These are phyloP conservation scores for Cryptophagus acutangulus DNA, from an alignment of 2,888 invertebrate genomes.

Conservation along the genomic window DNA sequence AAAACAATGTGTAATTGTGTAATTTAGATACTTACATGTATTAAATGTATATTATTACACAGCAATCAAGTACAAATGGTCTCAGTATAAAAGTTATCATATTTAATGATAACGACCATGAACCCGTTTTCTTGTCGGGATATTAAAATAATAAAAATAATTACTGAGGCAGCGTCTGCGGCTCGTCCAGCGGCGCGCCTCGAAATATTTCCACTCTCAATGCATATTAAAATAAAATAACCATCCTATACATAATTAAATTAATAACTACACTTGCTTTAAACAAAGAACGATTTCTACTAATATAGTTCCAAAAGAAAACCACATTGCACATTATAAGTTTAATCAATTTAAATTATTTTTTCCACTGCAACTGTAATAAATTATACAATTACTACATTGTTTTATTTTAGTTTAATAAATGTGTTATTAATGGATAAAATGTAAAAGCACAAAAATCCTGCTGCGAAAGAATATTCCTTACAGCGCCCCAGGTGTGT, in stretches of 20 bases:
- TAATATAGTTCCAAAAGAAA: too few relatives aligned
- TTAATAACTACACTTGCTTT: conserved; percentile 10
- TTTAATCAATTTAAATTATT: too few relatives aligned
- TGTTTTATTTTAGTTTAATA: too few relatives aligned
- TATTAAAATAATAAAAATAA: conserved; percentile 50
- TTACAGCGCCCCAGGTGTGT: too few relatives aligned
- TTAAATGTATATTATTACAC: conserved; percentile 46
- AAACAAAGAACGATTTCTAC: conserved; percentile 7
- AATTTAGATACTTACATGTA: conserved; percentile 42
- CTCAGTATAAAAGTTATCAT: conserved; percentile 49
- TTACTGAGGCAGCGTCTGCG: conserved; percentile 40
- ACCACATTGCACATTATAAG: too few relatives aligned
- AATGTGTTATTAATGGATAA: neutral
- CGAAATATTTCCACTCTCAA: conserved; percentile 7
- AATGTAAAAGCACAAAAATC: neutral
- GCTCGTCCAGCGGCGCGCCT: conserved; percentile 29
- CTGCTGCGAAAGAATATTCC: too few relatives aligned
- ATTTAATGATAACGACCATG: conserved; percentile 51
- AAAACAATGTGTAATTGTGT: conserved; percentile 35
- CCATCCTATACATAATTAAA: conserved; percentile 15
- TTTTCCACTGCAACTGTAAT: too few relatives aligned
- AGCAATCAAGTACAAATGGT: conserved; percentile 46
- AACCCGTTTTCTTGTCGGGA: conserved; percentile 48
- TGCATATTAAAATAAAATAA: conserved; percentile 9
- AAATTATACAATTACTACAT: too few relatives aligned